Evolutionary conservation across 2,888 invertebrate genomes (phyloP), one percentile per base, ranked within the genome.

Genomic region (Pyrrhia umbra): DNA sequence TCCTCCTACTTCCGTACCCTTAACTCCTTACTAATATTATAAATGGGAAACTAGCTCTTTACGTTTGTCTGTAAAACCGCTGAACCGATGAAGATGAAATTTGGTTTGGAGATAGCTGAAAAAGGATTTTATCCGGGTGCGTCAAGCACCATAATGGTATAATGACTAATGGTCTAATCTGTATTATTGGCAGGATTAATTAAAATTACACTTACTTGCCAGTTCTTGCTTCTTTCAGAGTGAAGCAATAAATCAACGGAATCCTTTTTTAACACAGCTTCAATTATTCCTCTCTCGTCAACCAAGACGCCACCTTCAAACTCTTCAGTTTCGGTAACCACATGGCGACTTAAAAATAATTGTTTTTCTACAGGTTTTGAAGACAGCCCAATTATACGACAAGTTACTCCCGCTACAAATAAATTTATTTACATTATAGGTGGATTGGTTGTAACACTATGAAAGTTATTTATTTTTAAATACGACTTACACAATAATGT

Each of bases 221-320:
- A 60, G 50, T 68, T 63, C 25, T 85, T 49, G 70, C 84, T 88
- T 62, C 85, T 89, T 43, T 66, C 47, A 30, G 71, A 63, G 5
- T 20, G 45, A 5, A 76, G 42, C 25, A 80, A 47, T 18, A 56
- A 42, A 49, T 94, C 90, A 45, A 95, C 90, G 13, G 92, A 89
- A 0, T 90, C 83, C 21, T 92, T 89, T 21, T 88, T 90, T 1
- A 96, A 84, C 16, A 97, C 92, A 62, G 93, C 91, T 61, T 92
- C 87, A 66, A 97, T 96, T 75, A 94, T 94, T 23, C 96, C 97
- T 74, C 95, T 87, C 45, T 94, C 90, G 51, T 95, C 89, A 10
- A 96, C 95, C 59, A 97, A 83, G 57, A 96, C 95, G 20, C 96
- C 96, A 13, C 96, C 96, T 61, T 95, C 94, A 18, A 95, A 88